Base-by-base conservation (phyloP, 2,888 invertebrate species). In the Drosophila ezoana region DNA sequence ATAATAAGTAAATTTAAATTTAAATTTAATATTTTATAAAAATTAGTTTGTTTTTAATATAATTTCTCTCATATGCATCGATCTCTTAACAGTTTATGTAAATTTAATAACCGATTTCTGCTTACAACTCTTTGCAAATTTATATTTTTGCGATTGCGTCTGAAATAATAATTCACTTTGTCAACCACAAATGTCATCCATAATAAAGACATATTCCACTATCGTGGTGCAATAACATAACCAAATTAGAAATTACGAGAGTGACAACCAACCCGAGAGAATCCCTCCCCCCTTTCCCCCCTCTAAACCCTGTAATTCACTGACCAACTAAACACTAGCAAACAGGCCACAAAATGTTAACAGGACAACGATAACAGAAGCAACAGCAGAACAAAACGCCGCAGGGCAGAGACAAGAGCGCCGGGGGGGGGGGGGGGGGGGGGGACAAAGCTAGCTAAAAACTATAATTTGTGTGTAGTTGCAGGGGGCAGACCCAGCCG, bases 401-500 rank as follows among this genome's bases (percentile, higher is more conserved):
- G 38, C 35, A 13, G 28, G 28, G 37, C 23, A 51, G n/a, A 13
- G 11, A 20, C 4, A 14, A 20, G 33, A 4, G 32, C 14, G 40
- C 9, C 10, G 40, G 20, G 47, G 28, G 58, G 43, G n/a, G n/a
- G n/a, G n/a, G n/a, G n/a, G n/a, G n/a, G n/a, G n/a, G n/a, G n/a
- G n/a, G n/a, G n/a, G n/a, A 43, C 43, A 65, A 51, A 66, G n/a
- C n/a, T n/a, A 68, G 77, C 79, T 78, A 72, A 80, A 78, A 83
- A 83, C 81, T 84, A 87, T 84, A 81, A 87, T 89, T 84, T 89
- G 76, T 81, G 62, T 65, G 28, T 28, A 28, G 23, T 51, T 28
- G 38, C 23, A 37, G 38, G 16, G 38, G 8, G 40, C 16, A 16
- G 38, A 23, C 38, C n/a, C 32, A 33, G 41, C 20, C 32, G 18